These are phyloP conservation scores for Cyclina sinensis DNA, from an alignment of 1,140 invertebrate genomes.

Conservation along the genomic window DNA sequence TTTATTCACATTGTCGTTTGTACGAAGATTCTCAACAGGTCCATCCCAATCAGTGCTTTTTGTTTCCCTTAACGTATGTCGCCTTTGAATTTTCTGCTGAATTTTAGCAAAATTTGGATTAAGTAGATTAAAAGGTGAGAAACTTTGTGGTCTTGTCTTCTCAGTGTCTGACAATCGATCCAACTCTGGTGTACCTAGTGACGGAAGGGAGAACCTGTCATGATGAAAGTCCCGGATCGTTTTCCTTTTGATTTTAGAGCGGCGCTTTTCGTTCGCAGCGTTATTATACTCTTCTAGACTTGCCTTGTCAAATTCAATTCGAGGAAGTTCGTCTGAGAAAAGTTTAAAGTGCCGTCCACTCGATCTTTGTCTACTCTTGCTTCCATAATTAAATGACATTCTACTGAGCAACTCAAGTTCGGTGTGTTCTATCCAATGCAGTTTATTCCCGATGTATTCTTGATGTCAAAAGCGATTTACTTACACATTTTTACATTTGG, in stretches of 20 bases:
- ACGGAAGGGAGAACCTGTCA: constrained; percentile 46
- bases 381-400: constrained; percentile 57
- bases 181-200: constrained; percentile 49
- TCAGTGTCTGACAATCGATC: constrained; percentile 26
- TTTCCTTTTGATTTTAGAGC: not conserved
- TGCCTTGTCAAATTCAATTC: constrained; percentile 43
- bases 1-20: not conserved
- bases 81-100: constrained; percentile 37
- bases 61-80: constrained; percentile 45
- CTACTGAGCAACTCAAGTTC: not conserved
- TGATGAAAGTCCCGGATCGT: not conserved
- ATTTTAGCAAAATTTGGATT: constrained; percentile 52
- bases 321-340: constrained; percentile 47
- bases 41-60: not conserved
- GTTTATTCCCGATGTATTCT: not conserved
- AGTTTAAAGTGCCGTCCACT: constrained; percentile 57
- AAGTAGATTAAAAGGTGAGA: constrained; percentile 8
- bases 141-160: constrained; percentile 19
- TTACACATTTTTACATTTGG: not conserved
- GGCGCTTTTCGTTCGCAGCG: not conserved
- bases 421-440: not conserved
- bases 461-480: not conserved
- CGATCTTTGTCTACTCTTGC: not conserved
- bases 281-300: constrained; percentile 23
- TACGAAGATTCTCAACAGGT: not conserved